Base-by-base conservation (phyloP, 2,888 invertebrate species). In the Herminia tarsipennalis region DNA sequence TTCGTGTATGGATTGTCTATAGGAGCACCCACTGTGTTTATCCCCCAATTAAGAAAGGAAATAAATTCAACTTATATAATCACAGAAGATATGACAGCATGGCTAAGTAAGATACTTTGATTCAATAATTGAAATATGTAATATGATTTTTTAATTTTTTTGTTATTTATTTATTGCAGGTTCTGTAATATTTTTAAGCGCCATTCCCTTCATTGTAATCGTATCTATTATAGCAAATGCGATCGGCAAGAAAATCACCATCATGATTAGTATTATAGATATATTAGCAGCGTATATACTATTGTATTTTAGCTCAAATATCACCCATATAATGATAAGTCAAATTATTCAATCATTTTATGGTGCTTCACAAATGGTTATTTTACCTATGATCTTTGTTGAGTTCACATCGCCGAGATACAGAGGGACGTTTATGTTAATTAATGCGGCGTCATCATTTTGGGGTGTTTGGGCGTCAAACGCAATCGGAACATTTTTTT, bases 371-470 rank as follows among this genome's bases (percentile, higher is more conserved):
- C 40, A 51, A 22, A 41, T 45, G 0, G 49, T 55, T 0, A 27
- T 71, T 4, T 32, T 56, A 5, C 2, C 67, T 0, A 36, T 66
- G 16, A 47, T 77, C 1, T 1, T 76, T 5, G 63, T 75, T 2
- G 76, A 78, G 17, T 77, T 69, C 6, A 65, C 63, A 5, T 73
- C 73, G 2, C 72, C 77, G 1, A 55, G 50, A 39, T 66, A 75
- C 43, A 42, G 76, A 54, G 77, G 71, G 0, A 28, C 74, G 30
- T 78, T 77, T 21, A 29, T 76, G 2, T 59, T 62, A 1, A 4
- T 74, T 1, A 78, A 76, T 21, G 32, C 55, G 5, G 72, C 73
- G 0, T 70, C 66, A 0, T 48, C 60, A 0, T 64, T 47, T n/a
- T 70, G 70, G 66, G 78, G 76, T 0, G n/a, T n/a, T n/a, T n/a